Percentiles rank a stretch among this genome's conserved stretches.
Evolutionary conservation across 2,888 invertebrate species (phyloP).

Genomic region (Noctua pronuba): DNA sequence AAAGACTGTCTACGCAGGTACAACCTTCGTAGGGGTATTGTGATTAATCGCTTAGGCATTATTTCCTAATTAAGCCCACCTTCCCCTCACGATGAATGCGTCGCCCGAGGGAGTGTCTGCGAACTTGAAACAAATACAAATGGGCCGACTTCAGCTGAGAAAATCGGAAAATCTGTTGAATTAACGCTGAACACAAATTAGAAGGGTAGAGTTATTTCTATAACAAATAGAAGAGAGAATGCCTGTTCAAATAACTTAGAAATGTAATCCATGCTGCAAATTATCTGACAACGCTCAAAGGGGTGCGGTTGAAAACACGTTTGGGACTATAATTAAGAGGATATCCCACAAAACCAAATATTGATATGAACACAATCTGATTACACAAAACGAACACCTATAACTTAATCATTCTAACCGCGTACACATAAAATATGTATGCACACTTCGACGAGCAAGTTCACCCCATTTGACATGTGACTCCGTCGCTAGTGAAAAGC

Average conservation of each 20-base stretch:
- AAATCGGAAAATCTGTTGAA: conserved; percentile 85
- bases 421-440: conserved; percentile 74
- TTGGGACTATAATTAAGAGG: conserved; percentile 37
- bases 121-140: conserved; percentile 83
- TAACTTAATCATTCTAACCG: conserved; percentile 57
- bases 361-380: conserved; percentile 42
- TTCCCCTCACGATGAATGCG: conserved; percentile 82
- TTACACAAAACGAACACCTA: conserved; percentile 42
- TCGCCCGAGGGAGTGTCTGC: conserved; percentile 80
- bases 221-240: conserved; percentile 60
- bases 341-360: conserved; percentile 30
- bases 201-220: conserved; percentile 71
- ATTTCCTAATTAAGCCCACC: conserved; percentile 89
- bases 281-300: conserved; percentile 39
- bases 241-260: conserved; percentile 59
- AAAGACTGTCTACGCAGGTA: conserved; percentile 71
- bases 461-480: conserved; percentile 84
- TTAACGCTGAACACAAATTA: conserved; percentile 82
- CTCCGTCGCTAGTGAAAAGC: conserved; percentile 80
- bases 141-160: conserved; percentile 76
- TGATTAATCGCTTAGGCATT: conserved; percentile 89
- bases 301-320: conserved; percentile 28
- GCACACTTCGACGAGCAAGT: conserved; percentile 72
- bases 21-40: conserved; percentile 77
- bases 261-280: conserved; percentile 61